Base-by-base conservation (phyloP, 2,888 invertebrate genomes). In the Phyllotreta striolata region DNA sequence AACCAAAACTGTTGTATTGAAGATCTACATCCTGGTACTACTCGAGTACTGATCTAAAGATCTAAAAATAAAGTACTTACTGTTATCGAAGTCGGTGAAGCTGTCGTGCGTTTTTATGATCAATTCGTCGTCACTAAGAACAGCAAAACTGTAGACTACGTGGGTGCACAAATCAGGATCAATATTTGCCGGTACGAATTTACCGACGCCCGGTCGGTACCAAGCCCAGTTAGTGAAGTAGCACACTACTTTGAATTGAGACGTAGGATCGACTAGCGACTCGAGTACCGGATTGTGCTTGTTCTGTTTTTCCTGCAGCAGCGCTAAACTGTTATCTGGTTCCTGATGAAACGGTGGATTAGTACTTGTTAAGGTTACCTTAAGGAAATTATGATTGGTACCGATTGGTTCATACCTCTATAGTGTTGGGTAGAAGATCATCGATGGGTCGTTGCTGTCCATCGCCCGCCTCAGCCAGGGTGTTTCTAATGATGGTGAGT, bases 181-280 rank as follows among this genome's bases (percentile, higher is more conserved):
- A 51, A 96, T 92, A 75, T 95, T 89, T 66, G 88, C 89, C 0
- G 95, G 95, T 10, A 92, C 80, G 76, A 87, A 95, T 80, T 92
- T 93, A 13, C 93, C 94, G 63, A 87, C 85, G 0, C 89, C 90
- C 74, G 92, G 92, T 70, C 94, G 88, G 81, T 95, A 95, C 93
- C 94, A 95, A 34, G 95, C 93, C 95, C 95, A 96, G 77, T 95
- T 95, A 0, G 95, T 95, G 79, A 94, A 95, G 77, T 95, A 95
- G 75, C 95, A 95, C 3, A 95, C 89, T 2, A 95, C 89, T 83
- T 93, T 95, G 75, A 86, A 93, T 47, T 75, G 74, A 4, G 78
- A 77, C 59, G 71, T 70, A 8, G 66, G 63, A 62, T 80, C 76
- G 5, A 78, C 75, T 37, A 75, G 34, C 6, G 75, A 54, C 40